Conservation (phyloP, 2,797 vertebrate genomes). For the Esox masquinongy region DNA sequence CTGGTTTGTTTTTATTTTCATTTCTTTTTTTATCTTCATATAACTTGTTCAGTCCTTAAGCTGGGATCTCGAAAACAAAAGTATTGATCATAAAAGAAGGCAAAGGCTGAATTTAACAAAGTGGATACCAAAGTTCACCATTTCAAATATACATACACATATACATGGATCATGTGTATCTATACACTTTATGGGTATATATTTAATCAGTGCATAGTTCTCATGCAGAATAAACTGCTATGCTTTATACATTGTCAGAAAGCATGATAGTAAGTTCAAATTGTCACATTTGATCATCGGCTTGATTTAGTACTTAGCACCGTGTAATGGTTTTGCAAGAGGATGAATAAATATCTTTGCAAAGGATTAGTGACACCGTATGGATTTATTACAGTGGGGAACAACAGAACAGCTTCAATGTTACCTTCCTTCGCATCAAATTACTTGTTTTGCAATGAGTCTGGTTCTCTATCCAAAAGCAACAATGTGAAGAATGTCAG, state of each 20-base stretch:
- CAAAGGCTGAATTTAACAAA: constrained; percentile 84
- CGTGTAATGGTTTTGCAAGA: constrained; percentile 88
- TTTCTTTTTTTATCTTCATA: constrained; percentile 72
- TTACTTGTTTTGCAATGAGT: constrained; percentile 47
- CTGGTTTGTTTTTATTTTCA: constrained; percentile 85
- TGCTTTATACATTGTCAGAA: constrained; percentile 87
- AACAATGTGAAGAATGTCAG: constrained; percentile 49
- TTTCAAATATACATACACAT: constrained; percentile 64
- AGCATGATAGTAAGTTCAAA: constrained; percentile 86
- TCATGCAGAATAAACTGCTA: constrained; percentile 97
- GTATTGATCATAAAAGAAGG: constrained; percentile 89
- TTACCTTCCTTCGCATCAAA: constrained; percentile 83
- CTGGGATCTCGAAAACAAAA: constrained; percentile 83
- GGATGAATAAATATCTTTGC: constrained; percentile 82
- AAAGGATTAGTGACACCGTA: constrained; percentile 82
- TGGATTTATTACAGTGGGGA: constrained; percentile 81
- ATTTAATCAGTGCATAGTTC: constrained; percentile 95
- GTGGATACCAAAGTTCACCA: constrained; percentile 87
- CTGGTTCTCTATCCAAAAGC: not conserved
- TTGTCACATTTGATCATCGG: constrained; percentile 78
- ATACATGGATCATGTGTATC: constrained; percentile 23
- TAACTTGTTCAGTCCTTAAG: constrained; percentile 90
- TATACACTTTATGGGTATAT: constrained; percentile 35
- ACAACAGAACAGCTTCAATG: constrained; percentile 85
- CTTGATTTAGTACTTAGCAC: constrained; percentile 94